phyloP scores from a whole-genome alignment of 2,113 vertebrate genomes.

The Rynchops niger region DNA sequence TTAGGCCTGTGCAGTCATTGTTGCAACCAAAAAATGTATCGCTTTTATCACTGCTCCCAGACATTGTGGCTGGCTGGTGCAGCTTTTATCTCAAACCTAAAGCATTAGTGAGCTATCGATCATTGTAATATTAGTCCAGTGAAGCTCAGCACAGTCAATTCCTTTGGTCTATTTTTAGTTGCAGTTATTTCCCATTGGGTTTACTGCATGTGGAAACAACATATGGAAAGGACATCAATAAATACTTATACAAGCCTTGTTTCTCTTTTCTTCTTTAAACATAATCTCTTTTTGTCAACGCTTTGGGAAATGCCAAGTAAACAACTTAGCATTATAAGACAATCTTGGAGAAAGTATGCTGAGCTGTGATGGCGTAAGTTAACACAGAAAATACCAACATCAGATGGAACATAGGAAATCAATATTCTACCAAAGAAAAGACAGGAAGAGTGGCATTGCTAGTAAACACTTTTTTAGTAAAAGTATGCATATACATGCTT shows the following conservation, averaged over 20 bases:
- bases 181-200: not conserved
- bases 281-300: not conserved
- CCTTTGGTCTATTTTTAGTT: slow-evolving; percentile 20
- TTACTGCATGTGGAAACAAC: not conserved
- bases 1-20: not conserved
- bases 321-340: not conserved
- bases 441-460: not conserved
- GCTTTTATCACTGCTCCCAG: not conserved
- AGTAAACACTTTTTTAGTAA: not conserved
- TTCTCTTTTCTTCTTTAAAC: not conserved
- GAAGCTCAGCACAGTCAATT: slow-evolving; percentile 16
- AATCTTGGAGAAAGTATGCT: not conserved
- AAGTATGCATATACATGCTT: not conserved
- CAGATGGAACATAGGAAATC: not conserved
- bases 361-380: not conserved
- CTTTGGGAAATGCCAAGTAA: not conserved
- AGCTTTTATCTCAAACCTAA: slow-evolving; percentile 17
- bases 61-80: not conserved
- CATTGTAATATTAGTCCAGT: not conserved
- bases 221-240: not conserved
- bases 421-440: not conserved
- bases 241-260: not conserved
- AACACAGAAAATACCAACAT: not conserved
- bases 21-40: not conserved
- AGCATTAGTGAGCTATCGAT: slow-evolving; percentile 16